Conservation (phyloP, 2,888 invertebrate species). For the Microdon myrmicae region DNA sequence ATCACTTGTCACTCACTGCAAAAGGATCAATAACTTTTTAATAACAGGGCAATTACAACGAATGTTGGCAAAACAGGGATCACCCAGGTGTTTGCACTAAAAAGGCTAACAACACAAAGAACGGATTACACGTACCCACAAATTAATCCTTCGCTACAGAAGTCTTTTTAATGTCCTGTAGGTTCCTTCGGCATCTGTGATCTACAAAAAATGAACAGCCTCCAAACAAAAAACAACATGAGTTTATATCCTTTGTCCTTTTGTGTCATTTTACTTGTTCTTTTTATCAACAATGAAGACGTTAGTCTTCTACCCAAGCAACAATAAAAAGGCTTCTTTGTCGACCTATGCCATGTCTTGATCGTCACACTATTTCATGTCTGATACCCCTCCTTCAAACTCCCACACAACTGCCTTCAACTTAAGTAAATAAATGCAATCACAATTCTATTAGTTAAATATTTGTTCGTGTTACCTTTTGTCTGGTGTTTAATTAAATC, state of each 20-base stretch:
- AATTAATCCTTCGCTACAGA: constrained; percentile 32
- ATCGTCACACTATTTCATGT: neutral
- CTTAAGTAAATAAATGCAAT: constrained; percentile 42
- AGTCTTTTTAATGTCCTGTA: neutral
- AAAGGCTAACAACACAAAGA: constrained; percentile 24
- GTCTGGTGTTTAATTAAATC: constrained; percentile 43
- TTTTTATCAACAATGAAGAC: constrained; percentile 23
- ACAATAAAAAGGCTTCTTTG: constrained; percentile 19
- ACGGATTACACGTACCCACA: constrained; percentile 37
- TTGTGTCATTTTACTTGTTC: neutral
- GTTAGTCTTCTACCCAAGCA: no score
- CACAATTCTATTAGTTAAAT: constrained; percentile 43
- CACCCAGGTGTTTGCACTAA: constrained; percentile 23
- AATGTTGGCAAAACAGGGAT: constrained; percentile 21
- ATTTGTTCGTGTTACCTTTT: constrained; percentile 27
- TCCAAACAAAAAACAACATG: constrained; percentile 13
- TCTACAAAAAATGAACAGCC: constrained; percentile 7
- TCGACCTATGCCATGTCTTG: no score
- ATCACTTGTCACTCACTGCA: no score
- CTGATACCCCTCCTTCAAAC: no score
- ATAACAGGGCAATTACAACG: constrained; percentile 40
- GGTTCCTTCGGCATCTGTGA: constrained; percentile 15
- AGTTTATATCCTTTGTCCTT: constrained; percentile 17
- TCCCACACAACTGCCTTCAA: constrained; percentile 8
- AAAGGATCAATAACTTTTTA: constrained; percentile 37